Conservation (phyloP, 37 sponge, comb jelly and placozoan genomes). For the Cliona cf. orientalis region DNA sequence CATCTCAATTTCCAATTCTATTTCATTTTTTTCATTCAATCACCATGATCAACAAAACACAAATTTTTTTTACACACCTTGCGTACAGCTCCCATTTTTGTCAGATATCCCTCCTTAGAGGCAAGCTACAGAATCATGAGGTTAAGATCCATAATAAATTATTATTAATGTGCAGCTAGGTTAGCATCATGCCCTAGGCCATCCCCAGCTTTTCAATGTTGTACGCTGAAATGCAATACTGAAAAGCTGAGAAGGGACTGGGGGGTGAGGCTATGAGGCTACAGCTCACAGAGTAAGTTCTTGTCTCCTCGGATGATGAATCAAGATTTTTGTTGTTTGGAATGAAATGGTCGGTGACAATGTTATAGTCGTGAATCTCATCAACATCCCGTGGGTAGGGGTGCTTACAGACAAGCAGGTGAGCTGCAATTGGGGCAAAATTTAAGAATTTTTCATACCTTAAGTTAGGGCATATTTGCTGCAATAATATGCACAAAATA, state of each 20-base stretch:
- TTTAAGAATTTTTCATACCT: too few species aligned
- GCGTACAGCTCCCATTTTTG: conserved; percentile 31
- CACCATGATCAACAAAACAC: background rate
- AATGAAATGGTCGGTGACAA: conserved; percentile 35
- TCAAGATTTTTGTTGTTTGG: background rate
- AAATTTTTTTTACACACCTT: conserved; percentile 23
- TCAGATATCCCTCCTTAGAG: conserved; percentile 44
- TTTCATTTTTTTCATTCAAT: too few species aligned
- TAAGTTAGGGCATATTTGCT: too few species aligned
- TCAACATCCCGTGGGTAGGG: conserved; percentile 50
- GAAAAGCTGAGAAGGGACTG: too few species aligned
- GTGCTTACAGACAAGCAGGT: conserved; percentile 8
- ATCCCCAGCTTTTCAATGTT: too few species aligned
- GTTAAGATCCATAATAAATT: background rate
- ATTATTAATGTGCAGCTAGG: background rate
- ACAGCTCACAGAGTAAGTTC: conserved; percentile 25
- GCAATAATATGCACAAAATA: too few species aligned
- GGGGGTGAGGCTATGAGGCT: too few species aligned
- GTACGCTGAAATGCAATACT: too few species aligned
- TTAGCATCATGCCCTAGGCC: too few species aligned
- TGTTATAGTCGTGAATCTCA: conserved; percentile 41
- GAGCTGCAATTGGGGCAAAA: too few species aligned
- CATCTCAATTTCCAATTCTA: conserved; percentile 61
- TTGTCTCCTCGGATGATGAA: background rate
- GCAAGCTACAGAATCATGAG: conserved; percentile 9